A percentile compares a stretch with the other conserved stretches of the same genome.
Evolutionary conservation across 2,797 vertebrate species (phyloP).

Genomic region (Pseudochaenichthys georgianus): DNA sequence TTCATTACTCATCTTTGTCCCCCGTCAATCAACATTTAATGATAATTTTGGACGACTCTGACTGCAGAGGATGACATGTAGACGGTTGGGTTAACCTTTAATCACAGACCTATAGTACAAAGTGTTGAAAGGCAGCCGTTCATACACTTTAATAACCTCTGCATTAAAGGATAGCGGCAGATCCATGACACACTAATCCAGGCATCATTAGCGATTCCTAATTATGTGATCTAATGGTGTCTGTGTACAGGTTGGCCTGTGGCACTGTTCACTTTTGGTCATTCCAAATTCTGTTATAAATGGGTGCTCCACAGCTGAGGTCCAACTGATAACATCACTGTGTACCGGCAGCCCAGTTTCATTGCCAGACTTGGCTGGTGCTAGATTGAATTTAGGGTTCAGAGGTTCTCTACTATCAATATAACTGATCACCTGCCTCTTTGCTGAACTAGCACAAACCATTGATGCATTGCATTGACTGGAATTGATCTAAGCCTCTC

Average conservation of each 20-base stretch:
- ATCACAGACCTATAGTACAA: constrained; percentile 50
- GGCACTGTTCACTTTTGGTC: neutral
- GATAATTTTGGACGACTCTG: constrained; percentile 7
- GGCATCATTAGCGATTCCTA: constrained; percentile 11
- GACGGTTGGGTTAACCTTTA: constrained; percentile 45
- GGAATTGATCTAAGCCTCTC: constrained; percentile 63
- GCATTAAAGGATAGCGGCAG: constrained; percentile 32
- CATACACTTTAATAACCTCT: constrained; percentile 37
- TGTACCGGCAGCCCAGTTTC: neutral
- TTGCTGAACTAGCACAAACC: constrained; percentile 65
- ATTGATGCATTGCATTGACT: constrained; percentile 60
- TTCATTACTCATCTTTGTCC: constrained; percentile 22
- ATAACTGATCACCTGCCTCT: constrained; percentile 61
- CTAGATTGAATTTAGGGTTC: constrained; percentile 39
- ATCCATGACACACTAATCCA: constrained; percentile 5
- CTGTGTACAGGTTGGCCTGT: neutral
- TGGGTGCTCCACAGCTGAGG: constrained; percentile 14
- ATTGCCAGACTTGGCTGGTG: neutral
- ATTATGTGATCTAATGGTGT: constrained; percentile 17
- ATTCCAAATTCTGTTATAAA: constrained; percentile 19
- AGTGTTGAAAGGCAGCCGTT: constrained; percentile 62
- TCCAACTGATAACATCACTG: neutral
- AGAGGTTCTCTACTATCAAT: constrained; percentile 58
- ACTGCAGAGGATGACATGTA: constrained; percentile 19
- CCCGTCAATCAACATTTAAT: constrained; percentile 39